Percentiles rank a stretch among this genome's conserved stretches.
Evolutionary conservation across 2,797 vertebrate species (phyloP).

Genomic region (Sorex maritimensis): DNA sequence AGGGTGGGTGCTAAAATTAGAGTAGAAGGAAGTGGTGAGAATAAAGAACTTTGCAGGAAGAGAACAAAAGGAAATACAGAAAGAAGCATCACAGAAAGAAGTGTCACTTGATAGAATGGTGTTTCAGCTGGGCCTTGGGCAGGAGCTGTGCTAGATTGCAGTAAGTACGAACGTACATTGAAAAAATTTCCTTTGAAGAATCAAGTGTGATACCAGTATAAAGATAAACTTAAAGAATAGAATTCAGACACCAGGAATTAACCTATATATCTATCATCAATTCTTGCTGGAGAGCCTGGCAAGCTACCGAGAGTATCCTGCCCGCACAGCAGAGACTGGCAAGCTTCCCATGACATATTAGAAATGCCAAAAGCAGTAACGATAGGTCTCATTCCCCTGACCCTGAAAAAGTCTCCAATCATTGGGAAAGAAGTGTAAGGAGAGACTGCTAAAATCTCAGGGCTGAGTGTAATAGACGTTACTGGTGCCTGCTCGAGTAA

Average conservation of each 20-base stretch:
- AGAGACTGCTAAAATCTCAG: no score
- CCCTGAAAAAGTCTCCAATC: no score
- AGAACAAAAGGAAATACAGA: neutral
- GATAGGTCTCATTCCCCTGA: no score
- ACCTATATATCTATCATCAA: neutral
- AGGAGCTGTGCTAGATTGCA: no score
- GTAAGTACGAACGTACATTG: no score
- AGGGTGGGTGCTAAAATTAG: neutral
- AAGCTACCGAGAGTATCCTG: no score
- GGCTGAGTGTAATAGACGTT: no score
- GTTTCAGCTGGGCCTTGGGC: neutral
- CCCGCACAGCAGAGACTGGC: no score
- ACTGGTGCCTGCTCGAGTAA: no score
- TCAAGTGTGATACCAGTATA: neutral
- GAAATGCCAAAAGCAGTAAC: no score
- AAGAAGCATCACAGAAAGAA: neutral
- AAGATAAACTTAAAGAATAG: neutral
- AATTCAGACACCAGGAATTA: conserved; percentile 20
- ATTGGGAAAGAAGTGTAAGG: no score
- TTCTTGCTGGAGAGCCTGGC: neutral
- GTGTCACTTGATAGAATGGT: neutral
- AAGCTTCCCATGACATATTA: no score
- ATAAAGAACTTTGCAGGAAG: conserved; percentile 15
- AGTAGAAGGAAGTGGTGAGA: neutral
- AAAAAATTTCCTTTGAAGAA: neutral